These are phyloP conservation scores for Telmatherina bonti DNA, from an alignment of 2,797 vertebrate genomes.

Conservation along the genomic window DNA sequence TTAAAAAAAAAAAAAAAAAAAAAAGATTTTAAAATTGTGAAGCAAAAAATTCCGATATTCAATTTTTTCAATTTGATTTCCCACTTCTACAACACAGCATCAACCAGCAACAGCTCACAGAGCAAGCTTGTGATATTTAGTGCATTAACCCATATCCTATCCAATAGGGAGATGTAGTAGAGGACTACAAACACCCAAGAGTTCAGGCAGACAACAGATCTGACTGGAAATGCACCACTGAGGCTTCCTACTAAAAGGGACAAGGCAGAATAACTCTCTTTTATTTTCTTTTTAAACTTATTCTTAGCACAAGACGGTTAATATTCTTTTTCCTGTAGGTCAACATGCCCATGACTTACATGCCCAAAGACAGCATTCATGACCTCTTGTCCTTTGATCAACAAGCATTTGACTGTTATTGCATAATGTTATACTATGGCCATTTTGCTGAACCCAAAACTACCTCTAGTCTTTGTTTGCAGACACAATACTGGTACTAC, in stretches of 20 bases:
- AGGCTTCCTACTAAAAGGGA: not conserved
- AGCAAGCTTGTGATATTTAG: not conserved
- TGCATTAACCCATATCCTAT: not conserved
- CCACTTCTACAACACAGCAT: too few relatives aligned
- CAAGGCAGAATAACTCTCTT: too few relatives aligned
- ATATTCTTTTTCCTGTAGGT: not conserved
- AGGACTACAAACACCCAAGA: too few relatives aligned
- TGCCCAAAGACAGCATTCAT: not conserved
- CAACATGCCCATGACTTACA: not conserved
- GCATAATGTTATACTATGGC: not conserved
- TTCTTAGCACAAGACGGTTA: not conserved
- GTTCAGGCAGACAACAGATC: not conserved
- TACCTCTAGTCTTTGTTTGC: not conserved
- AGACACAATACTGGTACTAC: not conserved
- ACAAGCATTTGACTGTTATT: not conserved
- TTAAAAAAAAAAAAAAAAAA: too few relatives aligned
- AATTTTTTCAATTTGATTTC: too few relatives aligned
- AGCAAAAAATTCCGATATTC: too few relatives aligned
- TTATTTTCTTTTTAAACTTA: too few relatives aligned
- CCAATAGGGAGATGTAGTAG: too few relatives aligned
- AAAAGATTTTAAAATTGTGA: too few relatives aligned
- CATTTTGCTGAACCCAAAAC: not conserved
- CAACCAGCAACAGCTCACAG: not conserved
- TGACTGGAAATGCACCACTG: not conserved
- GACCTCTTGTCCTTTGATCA: not conserved